Conservation (phyloP, 2,888 invertebrate species). For the Drosophila neonasuta region DNA sequence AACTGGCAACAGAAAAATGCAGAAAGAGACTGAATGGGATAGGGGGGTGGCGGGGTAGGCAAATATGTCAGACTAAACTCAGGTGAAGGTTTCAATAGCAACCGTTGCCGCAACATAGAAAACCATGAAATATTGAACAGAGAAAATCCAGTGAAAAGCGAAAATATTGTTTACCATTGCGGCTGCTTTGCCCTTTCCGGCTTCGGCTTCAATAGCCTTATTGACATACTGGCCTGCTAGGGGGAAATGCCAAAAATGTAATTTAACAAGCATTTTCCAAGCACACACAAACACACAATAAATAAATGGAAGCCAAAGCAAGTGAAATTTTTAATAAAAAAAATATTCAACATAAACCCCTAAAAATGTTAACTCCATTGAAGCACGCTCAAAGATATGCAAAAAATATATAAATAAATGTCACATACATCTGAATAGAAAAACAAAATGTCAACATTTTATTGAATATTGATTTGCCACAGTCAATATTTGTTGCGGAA, state of each 20-base stretch:
- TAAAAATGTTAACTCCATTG: conserved; percentile 36
- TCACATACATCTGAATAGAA: background rate
- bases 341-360: conserved; percentile 37
- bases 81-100: conserved; percentile 56
- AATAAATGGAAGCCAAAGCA: conserved; percentile 55
- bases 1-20: conserved; percentile 44
- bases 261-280: conserved; percentile 57
- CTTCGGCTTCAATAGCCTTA: conserved; percentile 19
- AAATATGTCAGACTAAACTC: conserved; percentile 43
- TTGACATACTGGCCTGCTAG: conserved; percentile 28
- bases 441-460: background rate
- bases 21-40: conserved; percentile 18
- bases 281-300: conserved; percentile 10
- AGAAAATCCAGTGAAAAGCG: conserved; percentile 36
- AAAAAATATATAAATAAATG: conserved; percentile 15
- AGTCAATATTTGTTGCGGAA: background rate
- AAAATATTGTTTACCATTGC: conserved; percentile 53
- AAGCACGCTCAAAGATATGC: background rate
- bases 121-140: conserved; percentile 61
- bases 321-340: conserved; percentile 67
- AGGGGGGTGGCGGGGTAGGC: conserved; percentile 8
- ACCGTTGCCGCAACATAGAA: conserved; percentile 38
- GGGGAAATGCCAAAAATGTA: conserved; percentile 49
- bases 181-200: conserved; percentile 22
- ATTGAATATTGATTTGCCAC: conserved; percentile 15